These are phyloP conservation scores for Athene cunicularia DNA, from an alignment of 2,113 vertebrate species.

Conservation along the genomic window DNA sequence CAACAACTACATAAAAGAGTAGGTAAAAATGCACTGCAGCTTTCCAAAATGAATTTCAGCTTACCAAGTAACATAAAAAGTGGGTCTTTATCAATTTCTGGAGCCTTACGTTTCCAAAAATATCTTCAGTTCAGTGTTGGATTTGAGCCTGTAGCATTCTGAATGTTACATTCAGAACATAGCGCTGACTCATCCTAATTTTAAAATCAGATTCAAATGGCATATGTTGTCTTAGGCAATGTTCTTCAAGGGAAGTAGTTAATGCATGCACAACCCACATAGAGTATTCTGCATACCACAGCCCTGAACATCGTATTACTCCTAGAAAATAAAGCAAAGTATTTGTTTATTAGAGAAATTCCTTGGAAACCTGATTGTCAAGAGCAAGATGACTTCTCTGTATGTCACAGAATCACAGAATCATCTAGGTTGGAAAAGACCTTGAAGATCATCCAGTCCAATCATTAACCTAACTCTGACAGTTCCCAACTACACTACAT, in stretches of 20 bases:
- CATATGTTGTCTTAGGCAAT: conserved; percentile 19
- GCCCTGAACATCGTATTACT: neutral
- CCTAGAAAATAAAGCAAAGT: neutral
- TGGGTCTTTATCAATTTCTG: neutral
- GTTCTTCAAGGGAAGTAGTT: conserved; percentile 10
- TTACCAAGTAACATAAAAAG: neutral
- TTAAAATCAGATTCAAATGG: conserved; percentile 16
- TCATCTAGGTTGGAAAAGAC: no score
- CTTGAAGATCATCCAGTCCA: no score
- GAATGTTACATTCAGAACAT: neutral
- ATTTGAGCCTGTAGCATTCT: conserved; percentile 47
- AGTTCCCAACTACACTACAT: no score
- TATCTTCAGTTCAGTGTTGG: conserved; percentile 21
- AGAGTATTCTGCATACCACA: neutral
- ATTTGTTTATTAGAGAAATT: neutral
- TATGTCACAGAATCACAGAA: neutral
- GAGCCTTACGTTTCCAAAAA: conserved; percentile 30
- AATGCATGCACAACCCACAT: neutral
- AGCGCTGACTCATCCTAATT: conserved; percentile 2
- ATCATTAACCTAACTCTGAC: no score
- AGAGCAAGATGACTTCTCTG: neutral
- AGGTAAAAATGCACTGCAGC: neutral
- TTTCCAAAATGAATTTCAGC: conserved; percentile 4
- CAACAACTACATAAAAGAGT: neutral
- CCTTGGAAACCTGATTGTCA: neutral